These are phyloP conservation scores for Anguilla rostrata DNA, from an alignment of 2,113 vertebrate genomes.

Conservation along the genomic window DNA sequence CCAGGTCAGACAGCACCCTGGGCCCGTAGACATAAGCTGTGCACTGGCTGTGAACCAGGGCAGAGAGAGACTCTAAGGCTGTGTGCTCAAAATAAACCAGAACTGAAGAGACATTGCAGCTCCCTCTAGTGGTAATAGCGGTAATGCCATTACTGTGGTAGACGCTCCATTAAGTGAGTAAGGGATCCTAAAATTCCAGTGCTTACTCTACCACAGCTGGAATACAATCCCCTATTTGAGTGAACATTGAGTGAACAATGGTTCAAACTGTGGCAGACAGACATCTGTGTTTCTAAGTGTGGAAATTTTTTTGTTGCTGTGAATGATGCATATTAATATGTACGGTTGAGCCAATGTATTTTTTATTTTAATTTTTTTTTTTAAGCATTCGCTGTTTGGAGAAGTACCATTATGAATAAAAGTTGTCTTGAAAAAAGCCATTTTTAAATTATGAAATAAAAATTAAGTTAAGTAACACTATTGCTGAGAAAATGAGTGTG, in stretches of 20 bases:
- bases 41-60: neutral
- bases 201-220: neutral
- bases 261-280: neutral
- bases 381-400: neutral
- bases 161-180: neutral
- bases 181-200: neutral
- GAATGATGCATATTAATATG: neutral
- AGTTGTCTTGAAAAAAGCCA: too few species aligned
- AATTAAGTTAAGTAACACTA: too few species aligned
- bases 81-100: neutral
- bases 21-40: neutral
- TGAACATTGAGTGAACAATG: neutral
- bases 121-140: neutral
- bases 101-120: neutral
- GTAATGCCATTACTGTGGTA: neutral
- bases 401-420: too few species aligned
- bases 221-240: neutral
- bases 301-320: neutral
- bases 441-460: too few species aligned
- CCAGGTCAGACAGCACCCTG: conserved; percentile 7
- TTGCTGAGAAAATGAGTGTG: too few species aligned
- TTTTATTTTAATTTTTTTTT: neutral
- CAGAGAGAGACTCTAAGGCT: neutral
- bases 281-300: neutral
- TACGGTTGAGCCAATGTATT: neutral